A percentile compares a stretch with the other conserved stretches of the same genome.
Evolutionary conservation across 1,140 invertebrate species (phyloP).

Genomic region (Brachionus rotundiformis): DNA sequence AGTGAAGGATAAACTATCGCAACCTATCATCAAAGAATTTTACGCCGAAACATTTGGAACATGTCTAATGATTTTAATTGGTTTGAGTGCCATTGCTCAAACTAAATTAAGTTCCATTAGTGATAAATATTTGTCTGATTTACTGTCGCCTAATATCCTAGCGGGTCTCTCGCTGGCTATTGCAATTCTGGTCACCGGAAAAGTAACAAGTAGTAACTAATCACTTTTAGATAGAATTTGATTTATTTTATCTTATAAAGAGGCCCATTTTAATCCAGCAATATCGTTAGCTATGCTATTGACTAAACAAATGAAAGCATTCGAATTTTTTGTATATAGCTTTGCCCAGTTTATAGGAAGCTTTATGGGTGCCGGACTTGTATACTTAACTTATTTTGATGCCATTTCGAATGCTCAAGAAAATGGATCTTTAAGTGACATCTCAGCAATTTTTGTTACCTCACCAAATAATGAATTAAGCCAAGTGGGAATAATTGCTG

Average conservation of each 20-base stretch:
- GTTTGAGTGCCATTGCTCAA: background rate
- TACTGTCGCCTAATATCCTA: background rate
- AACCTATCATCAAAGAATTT: background rate
- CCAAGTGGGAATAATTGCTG: slow-evolving; percentile 65
- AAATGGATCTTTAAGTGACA: background rate
- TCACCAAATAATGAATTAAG: slow-evolving; percentile 63
- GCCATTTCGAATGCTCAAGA: background rate
- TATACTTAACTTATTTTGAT: slow-evolving; percentile 41
- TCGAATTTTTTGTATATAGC: slow-evolving; percentile 18
- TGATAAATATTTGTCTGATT: background rate
- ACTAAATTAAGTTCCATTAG: background rate
- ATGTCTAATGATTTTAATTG: slow-evolving; percentile 20
- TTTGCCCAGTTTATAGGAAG: slow-evolving; percentile 30
- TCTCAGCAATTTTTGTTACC: slow-evolving; percentile 53
- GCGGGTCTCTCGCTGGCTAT: background rate
- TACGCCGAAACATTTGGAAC: slow-evolving; percentile 29
- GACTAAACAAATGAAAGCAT: slow-evolving; percentile 56
- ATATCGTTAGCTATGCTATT: slow-evolving; percentile 55
- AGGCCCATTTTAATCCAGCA: slow-evolving; percentile 49
- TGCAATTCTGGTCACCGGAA: background rate
- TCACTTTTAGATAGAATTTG: background rate
- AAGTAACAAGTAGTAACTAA: background rate
- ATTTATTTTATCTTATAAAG: background rate
- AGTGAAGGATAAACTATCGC: background rate
- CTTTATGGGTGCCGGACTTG: background rate